Evolutionary conservation across 2,888 invertebrate genomes (phyloP).

Genomic region (Galerucella pusilla): DNA sequence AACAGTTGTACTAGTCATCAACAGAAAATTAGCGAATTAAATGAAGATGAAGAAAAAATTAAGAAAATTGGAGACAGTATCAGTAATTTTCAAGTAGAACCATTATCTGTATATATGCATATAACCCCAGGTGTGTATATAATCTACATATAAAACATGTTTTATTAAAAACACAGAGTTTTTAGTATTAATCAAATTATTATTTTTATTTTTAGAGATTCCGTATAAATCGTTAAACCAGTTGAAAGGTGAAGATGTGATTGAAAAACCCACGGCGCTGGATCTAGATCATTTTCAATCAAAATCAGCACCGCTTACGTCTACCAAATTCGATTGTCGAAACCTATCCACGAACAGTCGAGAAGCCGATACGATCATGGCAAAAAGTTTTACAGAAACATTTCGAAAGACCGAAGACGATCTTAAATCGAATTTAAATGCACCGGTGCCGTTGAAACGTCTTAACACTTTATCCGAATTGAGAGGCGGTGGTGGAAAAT

Average conservation of each 20-base stretch:
- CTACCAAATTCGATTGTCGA: neutral
- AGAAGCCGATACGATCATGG: neutral
- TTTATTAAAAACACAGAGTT: no score
- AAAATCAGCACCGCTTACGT: neutral
- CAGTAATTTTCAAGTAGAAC: neutral
- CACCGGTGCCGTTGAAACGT: neutral
- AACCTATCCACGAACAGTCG: neutral
- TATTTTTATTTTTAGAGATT: neutral
- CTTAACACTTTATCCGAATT: neutral
- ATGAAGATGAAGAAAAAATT: neutral
- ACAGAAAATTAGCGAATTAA: neutral
- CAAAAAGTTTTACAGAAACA: neutral
- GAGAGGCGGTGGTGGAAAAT: no score
- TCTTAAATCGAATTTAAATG: neutral
- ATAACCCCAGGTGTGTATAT: neutral
- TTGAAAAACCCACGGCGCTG: neutral
- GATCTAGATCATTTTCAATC: neutral
- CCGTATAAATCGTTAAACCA: neutral
- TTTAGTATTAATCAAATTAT: no score
- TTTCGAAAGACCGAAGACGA: neutral
- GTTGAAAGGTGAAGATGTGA: neutral
- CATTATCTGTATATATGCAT: neutral
- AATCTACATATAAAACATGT: neutral
- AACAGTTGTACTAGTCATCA: neutral
- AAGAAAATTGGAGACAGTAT: neutral